Conservation (phyloP, 1,140 invertebrate genomes). For the Polypedilum vanderplanki region DNA sequence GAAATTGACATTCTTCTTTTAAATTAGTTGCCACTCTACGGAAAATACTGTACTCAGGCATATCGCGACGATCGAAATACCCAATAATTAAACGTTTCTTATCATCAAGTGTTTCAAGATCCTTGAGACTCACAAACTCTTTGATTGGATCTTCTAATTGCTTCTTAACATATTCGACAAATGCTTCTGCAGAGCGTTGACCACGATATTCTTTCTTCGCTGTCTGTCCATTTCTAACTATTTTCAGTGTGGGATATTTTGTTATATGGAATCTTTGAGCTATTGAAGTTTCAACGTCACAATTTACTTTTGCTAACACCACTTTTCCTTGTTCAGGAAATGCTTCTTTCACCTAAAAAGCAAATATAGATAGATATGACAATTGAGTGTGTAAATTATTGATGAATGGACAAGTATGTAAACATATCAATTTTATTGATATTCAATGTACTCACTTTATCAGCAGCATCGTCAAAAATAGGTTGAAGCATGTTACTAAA, state of each 20-base stretch:
- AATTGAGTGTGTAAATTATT: neutral
- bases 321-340: slow-evolving; percentile 78
- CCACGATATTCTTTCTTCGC: slow-evolving; percentile 93
- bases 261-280: slow-evolving; percentile 89
- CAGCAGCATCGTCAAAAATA: slow-evolving; percentile 92
- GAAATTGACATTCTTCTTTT: slow-evolving; percentile 94
- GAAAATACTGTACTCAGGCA: slow-evolving; percentile 71
- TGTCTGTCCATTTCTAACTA: slow-evolving; percentile 89
- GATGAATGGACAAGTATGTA: neutral
- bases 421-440: neutral
- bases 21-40: slow-evolving; percentile 77
- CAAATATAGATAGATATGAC: neutral
- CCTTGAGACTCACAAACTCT: slow-evolving; percentile 66
- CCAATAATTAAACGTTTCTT: slow-evolving; percentile 89
- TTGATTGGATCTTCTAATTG: slow-evolving; percentile 86
- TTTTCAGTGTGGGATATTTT: slow-evolving; percentile 97
- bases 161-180: slow-evolving; percentile 79
- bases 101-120: slow-evolving; percentile 72
- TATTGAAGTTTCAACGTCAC: slow-evolving; percentile 79
- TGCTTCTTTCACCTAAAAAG: slow-evolving; percentile 48
- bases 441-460: slow-evolving; percentile 56
- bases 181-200: slow-evolving; percentile 64
- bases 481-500: slow-evolving; percentile 94
- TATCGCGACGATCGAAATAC: slow-evolving; percentile 80
- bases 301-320: slow-evolving; percentile 94